Base-by-base conservation (phyloP, 2,888 invertebrate species). In the Eledone cirrhosa region DNA sequence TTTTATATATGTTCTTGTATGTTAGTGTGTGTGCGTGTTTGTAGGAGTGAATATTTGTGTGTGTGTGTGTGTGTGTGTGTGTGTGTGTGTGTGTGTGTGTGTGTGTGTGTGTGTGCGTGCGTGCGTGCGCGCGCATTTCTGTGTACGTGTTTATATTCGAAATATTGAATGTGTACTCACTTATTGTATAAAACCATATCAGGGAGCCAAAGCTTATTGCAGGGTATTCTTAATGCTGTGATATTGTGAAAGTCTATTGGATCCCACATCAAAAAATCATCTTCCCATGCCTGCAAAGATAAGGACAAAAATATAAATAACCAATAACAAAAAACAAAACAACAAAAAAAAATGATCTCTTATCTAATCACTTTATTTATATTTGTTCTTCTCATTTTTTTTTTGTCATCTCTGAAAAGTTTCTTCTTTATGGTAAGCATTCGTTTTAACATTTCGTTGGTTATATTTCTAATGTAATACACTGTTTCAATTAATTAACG, bases 171-270 rank as follows among this genome's bases (percentile, higher is more conserved):
- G 5, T 48, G 8, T 48, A 85, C 93, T 8, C 86, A 91, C 78
- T 95, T 95, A 41, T 95, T 95, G 85, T 94, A 95, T 27, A 95
- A 90, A 0, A 95, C 93, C 86, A 96, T 91, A 85, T 94, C 94
- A 0, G 96, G 96, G 16, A 93, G 92, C 96, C 96, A 96, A 78
- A 96, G 92, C 80, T 94, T 92, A 79, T 92, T 92, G 84, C 94
- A 94, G 24, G 93, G 93, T 24, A 95, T 90, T 84, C 94, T 93
- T 27, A 94, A 91, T 80, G 92, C 92, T 8, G 92, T 91, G 33
- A 95, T 92, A 78, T 92, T 92, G 19, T 93, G 93, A 87, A 94
- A 95, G 11, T 94, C 93, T 5, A 91, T 90, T 0, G 94, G 94
- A 77, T 93, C 92, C 96, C 96, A 96, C 27, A 90, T 92, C 29